Evolutionary conservation across 2,113 vertebrate species (phyloP), one percentile per base, ranked within the genome.

Genomic region (Phalacrocorax aristotelis): DNA sequence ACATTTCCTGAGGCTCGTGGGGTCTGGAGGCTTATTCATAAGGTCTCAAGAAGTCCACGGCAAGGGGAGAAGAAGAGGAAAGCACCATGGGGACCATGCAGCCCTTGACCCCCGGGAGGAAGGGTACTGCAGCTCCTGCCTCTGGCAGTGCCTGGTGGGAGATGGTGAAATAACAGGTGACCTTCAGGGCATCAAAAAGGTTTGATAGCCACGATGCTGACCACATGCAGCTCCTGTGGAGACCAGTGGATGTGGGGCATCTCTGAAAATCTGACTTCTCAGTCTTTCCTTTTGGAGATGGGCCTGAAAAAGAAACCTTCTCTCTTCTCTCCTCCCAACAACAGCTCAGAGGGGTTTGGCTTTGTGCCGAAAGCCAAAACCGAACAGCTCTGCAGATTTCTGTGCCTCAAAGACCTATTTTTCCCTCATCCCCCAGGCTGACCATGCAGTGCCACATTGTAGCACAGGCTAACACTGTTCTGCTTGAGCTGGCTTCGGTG

Each of bases 391-490:
- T 84, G 36, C 51, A 70, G 71, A 22, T 69, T n/a, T 11, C 0
- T 2, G 4, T 52, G 36, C 46, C 58, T 78, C 52, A 49, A 27
- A 60, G 27, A 32, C 8, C 21, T 13, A 1, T 69, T 89, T 40
- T 18, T 11, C 25, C 29, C 21, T 81, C 12, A 18, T 34, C 4
- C 11, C 77, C n/a, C 8, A 16, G 2, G 1, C n/a, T 34, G 48
- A 9, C 48, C 11, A 2, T 7, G 44, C 15, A 8, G 60, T 29
- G 34, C 15, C 40, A 22, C 2, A 1, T 10, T n/a, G 22, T 10
- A 58, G 57, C 42, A 42, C 0, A 0, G 66, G 46, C 36, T 51
- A 27, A 11, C 34, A 4, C 20, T 17, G 40, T 48, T 64, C 62
- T 51, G n/a, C 49, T 49, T 19, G 27, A n/a, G 72, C 72, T 62